Conservation (phyloP, 2,888 invertebrate genomes). For the Drosophila peninsularis region DNA sequence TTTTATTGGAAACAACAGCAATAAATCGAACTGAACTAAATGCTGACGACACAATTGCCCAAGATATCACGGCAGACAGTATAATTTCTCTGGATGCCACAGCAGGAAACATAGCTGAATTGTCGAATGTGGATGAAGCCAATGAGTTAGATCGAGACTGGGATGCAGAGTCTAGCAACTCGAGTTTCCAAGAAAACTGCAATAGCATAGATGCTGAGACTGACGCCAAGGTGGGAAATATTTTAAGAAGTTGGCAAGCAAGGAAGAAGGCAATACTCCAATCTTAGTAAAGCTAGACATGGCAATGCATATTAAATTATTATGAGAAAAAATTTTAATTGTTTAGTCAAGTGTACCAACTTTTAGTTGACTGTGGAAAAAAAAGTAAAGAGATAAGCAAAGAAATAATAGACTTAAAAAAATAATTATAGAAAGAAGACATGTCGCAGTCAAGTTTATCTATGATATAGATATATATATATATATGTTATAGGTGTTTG, state of each 20-base stretch:
- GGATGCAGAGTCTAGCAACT: slow-evolving; percentile 5
- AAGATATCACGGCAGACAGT: neutral
- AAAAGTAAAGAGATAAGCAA: too few relatives aligned
- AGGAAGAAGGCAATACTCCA: neutral
- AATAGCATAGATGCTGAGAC: slow-evolving; percentile 45
- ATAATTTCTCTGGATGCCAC: neutral
- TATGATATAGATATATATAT: too few relatives aligned
- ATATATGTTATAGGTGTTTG: neutral
- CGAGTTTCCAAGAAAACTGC: neutral
- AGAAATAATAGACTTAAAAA: neutral
- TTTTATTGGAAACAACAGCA: neutral
- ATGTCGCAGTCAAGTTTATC: too few relatives aligned
- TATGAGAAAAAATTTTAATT: too few relatives aligned
- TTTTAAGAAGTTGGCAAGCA: neutral
- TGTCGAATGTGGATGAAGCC: neutral
- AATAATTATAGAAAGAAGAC: neutral
- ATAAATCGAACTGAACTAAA: neutral
- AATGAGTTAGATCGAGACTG: slow-evolving; percentile 1
- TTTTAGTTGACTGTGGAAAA: too few relatives aligned
- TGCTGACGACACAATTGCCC: neutral
- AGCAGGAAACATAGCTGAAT: neutral
- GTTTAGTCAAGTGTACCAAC: too few relatives aligned
- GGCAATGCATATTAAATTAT: too few relatives aligned
- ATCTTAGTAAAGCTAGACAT: neutral
- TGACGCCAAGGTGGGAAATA: slow-evolving; percentile 35